Evolutionary conservation across 2,113 vertebrate species (phyloP).

Genomic region (Fukomys damarensis): DNA sequence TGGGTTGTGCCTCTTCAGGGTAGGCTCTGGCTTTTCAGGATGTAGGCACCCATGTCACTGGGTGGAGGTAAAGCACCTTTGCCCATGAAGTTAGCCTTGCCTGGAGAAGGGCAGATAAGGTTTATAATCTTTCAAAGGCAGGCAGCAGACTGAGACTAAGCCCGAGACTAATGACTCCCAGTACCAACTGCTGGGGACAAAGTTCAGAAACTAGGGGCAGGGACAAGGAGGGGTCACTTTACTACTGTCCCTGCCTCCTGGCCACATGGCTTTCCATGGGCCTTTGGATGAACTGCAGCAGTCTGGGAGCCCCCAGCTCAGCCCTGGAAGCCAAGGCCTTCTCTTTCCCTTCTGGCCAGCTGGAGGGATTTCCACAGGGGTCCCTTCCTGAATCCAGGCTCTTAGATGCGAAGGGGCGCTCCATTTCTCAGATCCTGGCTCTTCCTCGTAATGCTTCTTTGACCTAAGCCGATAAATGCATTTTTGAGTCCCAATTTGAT

Average conservation of each 20-base stretch:
- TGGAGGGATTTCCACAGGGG: background rate
- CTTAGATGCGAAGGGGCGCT: background rate
- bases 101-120: conserved; percentile 60
- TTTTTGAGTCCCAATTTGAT: conserved; percentile 38
- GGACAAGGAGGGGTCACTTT: background rate
- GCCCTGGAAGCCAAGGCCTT: background rate
- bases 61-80: conserved; percentile 25
- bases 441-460: background rate
- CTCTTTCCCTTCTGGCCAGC: background rate
- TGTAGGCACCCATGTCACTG: background rate
- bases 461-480: background rate
- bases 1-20: background rate
- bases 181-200: conserved; percentile 66
- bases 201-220: conserved; percentile 67
- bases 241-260: background rate
- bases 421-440: conserved; percentile 24
- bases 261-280: background rate
- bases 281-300: background rate
- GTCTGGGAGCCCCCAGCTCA: background rate
- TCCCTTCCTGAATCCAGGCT: background rate
- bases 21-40: background rate
- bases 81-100: conserved; percentile 18
- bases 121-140: conserved; percentile 15
- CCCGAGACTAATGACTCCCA: conserved; percentile 31
- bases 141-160: background rate